Conservation (phyloP, 1,140 invertebrate genomes). For the Plutomurus gul region DNA sequence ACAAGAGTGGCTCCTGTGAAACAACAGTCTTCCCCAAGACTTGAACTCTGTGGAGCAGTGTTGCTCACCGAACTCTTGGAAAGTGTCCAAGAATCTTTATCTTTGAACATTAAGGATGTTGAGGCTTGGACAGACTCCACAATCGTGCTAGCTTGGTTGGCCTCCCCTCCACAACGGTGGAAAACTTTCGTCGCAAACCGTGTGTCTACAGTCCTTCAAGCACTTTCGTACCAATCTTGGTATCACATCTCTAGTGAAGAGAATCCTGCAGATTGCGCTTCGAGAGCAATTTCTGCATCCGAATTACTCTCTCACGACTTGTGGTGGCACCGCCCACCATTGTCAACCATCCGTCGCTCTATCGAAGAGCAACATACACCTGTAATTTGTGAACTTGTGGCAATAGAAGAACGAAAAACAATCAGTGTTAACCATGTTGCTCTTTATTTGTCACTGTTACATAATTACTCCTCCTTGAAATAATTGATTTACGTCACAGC, state of each 20-base stretch:
- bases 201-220: conserved; percentile 42
- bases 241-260: background rate
- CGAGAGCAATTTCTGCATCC: background rate
- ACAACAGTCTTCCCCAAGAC: conserved; percentile 46
- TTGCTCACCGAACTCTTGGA: conserved; percentile 50
- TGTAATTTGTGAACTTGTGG: too few species aligned
- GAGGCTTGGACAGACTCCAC: conserved; percentile 57
- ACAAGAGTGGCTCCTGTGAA: conserved; percentile 53
- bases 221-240: background rate
- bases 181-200: conserved; percentile 59
- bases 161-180: conserved; percentile 46
- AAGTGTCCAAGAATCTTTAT: background rate
- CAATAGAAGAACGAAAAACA: too few species aligned
- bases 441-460: too few species aligned
- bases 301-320: background rate
- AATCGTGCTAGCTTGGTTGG: conserved; percentile 56
- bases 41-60: conserved; percentile 55
- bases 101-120: background rate
- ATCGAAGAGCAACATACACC: background rate
- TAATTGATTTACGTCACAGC: too few species aligned
- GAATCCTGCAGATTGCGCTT: background rate
- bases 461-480: too few species aligned
- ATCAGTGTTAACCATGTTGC: too few species aligned
- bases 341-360: background rate
- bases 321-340: background rate